Evolutionary conservation across 2,797 vertebrate genomes (phyloP).

Genomic region (Dendrocincla tyrannina): DNA sequence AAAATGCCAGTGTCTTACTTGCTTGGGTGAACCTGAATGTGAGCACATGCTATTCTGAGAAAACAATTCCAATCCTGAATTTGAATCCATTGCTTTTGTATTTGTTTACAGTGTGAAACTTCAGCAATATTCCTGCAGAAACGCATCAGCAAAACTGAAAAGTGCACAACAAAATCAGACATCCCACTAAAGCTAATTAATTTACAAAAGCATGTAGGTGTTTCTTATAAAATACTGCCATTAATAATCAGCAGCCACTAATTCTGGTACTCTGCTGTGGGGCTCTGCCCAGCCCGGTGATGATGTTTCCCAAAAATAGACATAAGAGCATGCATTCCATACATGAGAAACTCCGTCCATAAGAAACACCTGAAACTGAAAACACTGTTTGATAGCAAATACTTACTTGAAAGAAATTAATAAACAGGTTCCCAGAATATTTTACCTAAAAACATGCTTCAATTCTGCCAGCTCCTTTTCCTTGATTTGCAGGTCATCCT

Average conservation of each 20-base stretch:
- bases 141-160: neutral
- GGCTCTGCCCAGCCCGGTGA: neutral
- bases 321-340: neutral
- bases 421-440: neutral
- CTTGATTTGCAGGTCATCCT: constrained; percentile 89
- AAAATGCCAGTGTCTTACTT: neutral
- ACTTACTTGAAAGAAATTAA: neutral
- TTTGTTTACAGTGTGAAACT: neutral
- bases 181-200: neutral
- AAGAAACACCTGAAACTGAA: neutral
- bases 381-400: neutral
- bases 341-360: neutral
- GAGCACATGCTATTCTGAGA: neutral
- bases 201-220: neutral
- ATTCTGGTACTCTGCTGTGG: neutral
- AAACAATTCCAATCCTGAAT: neutral
- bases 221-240: neutral
- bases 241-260: neutral
- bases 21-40: neutral
- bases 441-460: constrained; percentile 90
- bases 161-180: neutral
- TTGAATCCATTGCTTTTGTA: neutral
- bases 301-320: neutral
- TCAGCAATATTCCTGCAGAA: neutral
- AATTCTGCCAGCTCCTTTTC: constrained; percentile 86